These are phyloP conservation scores for Coelopa pilipes DNA, from an alignment of 2,888 invertebrate species.

Conservation along the genomic window DNA sequence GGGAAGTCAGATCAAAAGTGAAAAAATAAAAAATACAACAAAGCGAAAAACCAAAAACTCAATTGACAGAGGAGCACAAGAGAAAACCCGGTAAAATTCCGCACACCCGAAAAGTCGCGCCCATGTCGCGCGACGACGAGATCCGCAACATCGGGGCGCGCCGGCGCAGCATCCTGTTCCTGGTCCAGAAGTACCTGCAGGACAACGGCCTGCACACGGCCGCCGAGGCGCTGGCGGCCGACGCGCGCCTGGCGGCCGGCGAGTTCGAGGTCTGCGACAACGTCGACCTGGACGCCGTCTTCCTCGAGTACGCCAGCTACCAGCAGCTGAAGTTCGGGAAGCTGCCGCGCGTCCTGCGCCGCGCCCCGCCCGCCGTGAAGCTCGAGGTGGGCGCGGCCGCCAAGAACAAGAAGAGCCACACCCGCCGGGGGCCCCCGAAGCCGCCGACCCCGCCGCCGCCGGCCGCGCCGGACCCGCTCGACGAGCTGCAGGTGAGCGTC, in stretches of 20 bases:
- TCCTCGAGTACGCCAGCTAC: slow-evolving; percentile 90
- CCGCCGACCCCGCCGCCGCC: slow-evolving; percentile 1
- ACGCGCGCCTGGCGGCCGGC: slow-evolving; percentile 77
- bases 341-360: slow-evolving; percentile 82
- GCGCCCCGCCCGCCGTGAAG: slow-evolving; percentile 50
- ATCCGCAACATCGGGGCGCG: slow-evolving; percentile 60
- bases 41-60: too few relatives aligned
- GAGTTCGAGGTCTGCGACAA: slow-evolving; percentile 87
- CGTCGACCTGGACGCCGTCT: slow-evolving; percentile 86
- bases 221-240: slow-evolving; percentile 74
- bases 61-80: too few relatives aligned
- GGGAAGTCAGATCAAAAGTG: too few relatives aligned
- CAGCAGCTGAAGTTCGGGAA: slow-evolving; percentile 87
- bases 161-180: slow-evolving; percentile 71
- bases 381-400: slow-evolving; percentile 46
- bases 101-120: too few relatives aligned
- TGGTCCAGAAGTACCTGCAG: slow-evolving; percentile 75
- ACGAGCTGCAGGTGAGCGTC: slow-evolving; percentile 52
- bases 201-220: slow-evolving; percentile 75
- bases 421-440: slow-evolving; percentile 27
- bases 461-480: slow-evolving; percentile 26
- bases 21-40: too few relatives aligned
- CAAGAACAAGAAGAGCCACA: slow-evolving; percentile 14
- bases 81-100: too few relatives aligned
- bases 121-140: slow-evolving; percentile 55